phyloP scores from a whole-genome alignment of 2,797 vertebrate species.

The Todus mexicanus region DNA sequence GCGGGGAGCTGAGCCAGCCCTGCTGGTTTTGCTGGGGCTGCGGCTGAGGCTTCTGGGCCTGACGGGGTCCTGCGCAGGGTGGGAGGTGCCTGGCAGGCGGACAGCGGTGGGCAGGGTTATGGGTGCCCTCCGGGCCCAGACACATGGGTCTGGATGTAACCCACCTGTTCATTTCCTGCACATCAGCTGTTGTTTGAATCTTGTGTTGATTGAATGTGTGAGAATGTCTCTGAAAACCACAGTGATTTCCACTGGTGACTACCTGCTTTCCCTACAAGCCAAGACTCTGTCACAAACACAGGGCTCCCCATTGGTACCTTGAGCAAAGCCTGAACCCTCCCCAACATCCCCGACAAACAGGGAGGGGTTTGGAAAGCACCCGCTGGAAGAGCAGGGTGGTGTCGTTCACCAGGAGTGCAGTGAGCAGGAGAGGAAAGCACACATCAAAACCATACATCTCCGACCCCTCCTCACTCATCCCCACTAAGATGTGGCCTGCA shows the following conservation, averaged over 20 bases:
- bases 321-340: neutral
- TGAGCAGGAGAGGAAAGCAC: neutral
- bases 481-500: neutral
- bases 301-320: neutral
- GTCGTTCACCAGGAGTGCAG: fast-evolving
- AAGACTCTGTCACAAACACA: neutral
- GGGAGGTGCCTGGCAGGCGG: no score
- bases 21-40: neutral
- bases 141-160: neutral
- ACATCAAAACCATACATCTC: neutral
- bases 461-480: neutral
- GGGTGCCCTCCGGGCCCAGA: neutral
- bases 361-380: neutral
- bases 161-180: fast-evolving
- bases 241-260: neutral
- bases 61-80: neutral
- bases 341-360: neutral
- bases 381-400: fast-evolving
- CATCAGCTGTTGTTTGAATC: neutral
- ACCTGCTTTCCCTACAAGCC: fast-evolving
- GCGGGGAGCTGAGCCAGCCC: neutral
- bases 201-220: neutral
- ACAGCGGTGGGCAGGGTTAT: neutral
- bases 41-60: neutral
- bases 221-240: neutral